A percentile compares a stretch with the other conserved stretches of the same genome.
phyloP scores from a whole-genome alignment of 2,888 invertebrate species.

The Cantharis lateralis region DNA sequence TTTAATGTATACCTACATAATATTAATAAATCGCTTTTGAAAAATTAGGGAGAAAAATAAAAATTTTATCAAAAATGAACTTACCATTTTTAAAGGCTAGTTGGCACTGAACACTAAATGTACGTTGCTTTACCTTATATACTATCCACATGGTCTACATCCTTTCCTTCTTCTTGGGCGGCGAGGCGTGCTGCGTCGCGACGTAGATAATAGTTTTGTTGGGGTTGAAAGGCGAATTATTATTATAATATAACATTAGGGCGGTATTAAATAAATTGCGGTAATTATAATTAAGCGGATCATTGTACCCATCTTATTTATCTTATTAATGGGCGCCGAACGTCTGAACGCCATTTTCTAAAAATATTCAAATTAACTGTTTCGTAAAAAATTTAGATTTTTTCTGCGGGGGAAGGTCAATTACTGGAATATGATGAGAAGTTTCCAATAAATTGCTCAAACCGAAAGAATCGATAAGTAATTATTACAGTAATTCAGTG shows the following conservation, averaged over 20 bases:
- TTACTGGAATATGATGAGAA: not conserved
- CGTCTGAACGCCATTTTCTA: slow-evolving; percentile 6
- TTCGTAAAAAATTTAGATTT: not conserved
- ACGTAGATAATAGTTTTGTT: slow-evolving; percentile 26
- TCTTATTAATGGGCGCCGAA: slow-evolving; percentile 13
- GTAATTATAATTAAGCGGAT: slow-evolving; percentile 28
- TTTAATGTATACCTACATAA: too few relatives aligned
- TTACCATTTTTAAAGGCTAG: slow-evolving; percentile 39
- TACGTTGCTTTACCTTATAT: slow-evolving; percentile 18
- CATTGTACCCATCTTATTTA: slow-evolving; percentile 11
- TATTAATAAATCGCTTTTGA: not conserved
- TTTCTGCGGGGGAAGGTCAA: not conserved
- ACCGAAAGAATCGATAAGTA: not conserved
- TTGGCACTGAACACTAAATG: slow-evolving; percentile 15
- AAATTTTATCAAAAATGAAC: slow-evolving; percentile 20
- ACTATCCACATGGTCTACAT: slow-evolving; percentile 14
- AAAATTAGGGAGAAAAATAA: not conserved
- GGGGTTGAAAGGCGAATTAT: slow-evolving; percentile 16
- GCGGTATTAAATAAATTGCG: slow-evolving; percentile 24
- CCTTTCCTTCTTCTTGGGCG: slow-evolving; percentile 24
- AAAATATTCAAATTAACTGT: not conserved
- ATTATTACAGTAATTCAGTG: not conserved
- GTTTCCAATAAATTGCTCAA: not conserved
- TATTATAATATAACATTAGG: slow-evolving; percentile 20
- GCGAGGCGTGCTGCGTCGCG: slow-evolving; percentile 23